Evolutionary conservation across 1,140 invertebrate genomes (phyloP).

Genomic region (Platyscapa corneri): DNA sequence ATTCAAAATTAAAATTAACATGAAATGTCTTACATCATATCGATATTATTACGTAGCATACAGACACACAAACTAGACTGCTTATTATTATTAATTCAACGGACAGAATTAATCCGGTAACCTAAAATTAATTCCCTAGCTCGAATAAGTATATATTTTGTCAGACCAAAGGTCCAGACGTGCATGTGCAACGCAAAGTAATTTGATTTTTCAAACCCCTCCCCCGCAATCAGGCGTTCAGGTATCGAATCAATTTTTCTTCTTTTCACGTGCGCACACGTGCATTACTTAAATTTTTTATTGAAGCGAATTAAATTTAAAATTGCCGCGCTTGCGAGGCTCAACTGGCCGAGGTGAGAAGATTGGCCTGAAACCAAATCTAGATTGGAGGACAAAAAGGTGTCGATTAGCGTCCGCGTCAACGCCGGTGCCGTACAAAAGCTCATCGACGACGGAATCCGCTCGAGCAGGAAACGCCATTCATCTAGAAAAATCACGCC

Average conservation of each 20-base stretch:
- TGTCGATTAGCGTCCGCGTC: slow-evolving; percentile 64
- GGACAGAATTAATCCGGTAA: no score
- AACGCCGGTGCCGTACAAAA: slow-evolving; percentile 25
- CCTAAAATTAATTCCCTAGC: no score
- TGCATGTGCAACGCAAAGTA: no score
- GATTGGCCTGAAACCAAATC: slow-evolving; percentile 70
- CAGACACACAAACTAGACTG: no score
- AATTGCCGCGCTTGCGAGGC: not conserved
- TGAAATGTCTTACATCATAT: no score
- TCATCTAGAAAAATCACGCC: slow-evolving; percentile 67
- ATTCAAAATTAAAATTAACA: no score
- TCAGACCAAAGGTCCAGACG: no score
- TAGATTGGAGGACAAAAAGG: slow-evolving; percentile 73
- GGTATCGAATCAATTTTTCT: not conserved
- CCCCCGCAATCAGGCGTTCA: no score
- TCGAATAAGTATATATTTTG: no score
- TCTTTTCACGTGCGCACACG: not conserved
- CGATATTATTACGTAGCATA: no score
- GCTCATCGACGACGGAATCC: slow-evolving; percentile 61
- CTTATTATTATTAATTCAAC: no score
- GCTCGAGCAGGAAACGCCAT: slow-evolving; percentile 67
- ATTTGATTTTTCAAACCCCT: no score
- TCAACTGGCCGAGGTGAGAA: slow-evolving; percentile 68
- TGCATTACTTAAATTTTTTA: not conserved
- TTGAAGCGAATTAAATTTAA: slow-evolving; percentile 31